Conservation (phyloP, 2,113 vertebrate genomes). For the Miniopterus natalensis region DNA sequence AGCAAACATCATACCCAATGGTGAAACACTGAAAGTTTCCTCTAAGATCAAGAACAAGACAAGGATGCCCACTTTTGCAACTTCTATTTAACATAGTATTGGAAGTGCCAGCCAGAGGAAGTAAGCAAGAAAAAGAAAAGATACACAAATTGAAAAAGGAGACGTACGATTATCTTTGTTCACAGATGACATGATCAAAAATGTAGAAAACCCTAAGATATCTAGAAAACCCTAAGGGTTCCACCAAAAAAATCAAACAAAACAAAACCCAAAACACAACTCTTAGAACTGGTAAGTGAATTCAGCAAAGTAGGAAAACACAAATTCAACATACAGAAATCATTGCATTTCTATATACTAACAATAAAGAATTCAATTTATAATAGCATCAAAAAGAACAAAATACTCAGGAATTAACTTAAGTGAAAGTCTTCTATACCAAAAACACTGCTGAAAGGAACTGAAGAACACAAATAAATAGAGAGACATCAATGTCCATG, state of each 20-base stretch:
- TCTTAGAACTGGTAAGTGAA: not conserved
- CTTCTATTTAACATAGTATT: not conserved
- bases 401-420: slow-evolving; percentile 4
- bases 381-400: not conserved
- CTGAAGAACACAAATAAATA: not conserved
- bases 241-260: not conserved
- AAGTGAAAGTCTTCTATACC: not conserved
- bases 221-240: not conserved
- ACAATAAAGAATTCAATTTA: not conserved
- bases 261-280: not conserved
- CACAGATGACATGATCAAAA: not conserved
- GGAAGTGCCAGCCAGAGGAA: not conserved
- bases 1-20: not conserved
- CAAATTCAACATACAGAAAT: slow-evolving; percentile 9
- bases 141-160: not conserved
- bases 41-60: not conserved
- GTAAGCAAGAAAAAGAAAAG: slow-evolving; percentile 13
- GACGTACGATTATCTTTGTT: not conserved
- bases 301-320: not conserved
- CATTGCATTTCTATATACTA: not conserved
- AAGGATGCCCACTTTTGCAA: not conserved
- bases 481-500: not conserved
- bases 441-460: slow-evolving; percentile 27
- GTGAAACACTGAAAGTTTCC: not conserved
- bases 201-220: not conserved